These are phyloP conservation scores for Osmerus eperlanus DNA, from an alignment of 2,113 vertebrate genomes.

Conservation along the genomic window DNA sequence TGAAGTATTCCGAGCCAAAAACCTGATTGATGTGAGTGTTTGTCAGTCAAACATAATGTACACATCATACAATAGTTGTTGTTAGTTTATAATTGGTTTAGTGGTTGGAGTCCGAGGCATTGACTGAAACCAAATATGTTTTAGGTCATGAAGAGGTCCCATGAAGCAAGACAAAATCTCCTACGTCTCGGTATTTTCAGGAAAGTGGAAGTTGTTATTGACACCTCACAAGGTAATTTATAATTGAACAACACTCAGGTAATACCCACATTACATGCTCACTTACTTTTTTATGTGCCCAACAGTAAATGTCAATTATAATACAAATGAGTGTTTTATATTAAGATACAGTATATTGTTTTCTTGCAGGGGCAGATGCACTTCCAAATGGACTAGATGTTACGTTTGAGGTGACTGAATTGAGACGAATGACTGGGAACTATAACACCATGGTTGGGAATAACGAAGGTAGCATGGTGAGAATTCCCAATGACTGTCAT, in stretches of 20 bases:
- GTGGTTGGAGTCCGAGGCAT: background rate
- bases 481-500: slow-evolving; percentile 16
- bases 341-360: background rate
- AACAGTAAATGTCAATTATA: too few species aligned
- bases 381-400: slow-evolving; percentile 93
- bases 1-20: slow-evolving; percentile 88
- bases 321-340: background rate
- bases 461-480: slow-evolving; percentile 98
- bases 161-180: slow-evolving; percentile 89
- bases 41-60: background rate
- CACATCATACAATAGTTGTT: background rate
- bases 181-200: slow-evolving; percentile 94
- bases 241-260: background rate
- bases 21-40: slow-evolving; percentile 87
- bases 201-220: slow-evolving; percentile 92
- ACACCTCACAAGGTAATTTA: slow-evolving; percentile 83
- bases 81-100: background rate
- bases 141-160: slow-evolving; percentile 92
- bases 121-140: background rate
- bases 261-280: background rate
- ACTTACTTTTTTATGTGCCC: background rate
- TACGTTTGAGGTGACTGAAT: slow-evolving; percentile 91
- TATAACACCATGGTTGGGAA: slow-evolving; percentile 99
- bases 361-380: slow-evolving; percentile 80
- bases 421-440: slow-evolving; percentile 88